A percentile compares a stretch with the other conserved stretches of the same genome.
phyloP scores from a whole-genome alignment of 2,888 invertebrate species.

The Scrobipalpa costella region DNA sequence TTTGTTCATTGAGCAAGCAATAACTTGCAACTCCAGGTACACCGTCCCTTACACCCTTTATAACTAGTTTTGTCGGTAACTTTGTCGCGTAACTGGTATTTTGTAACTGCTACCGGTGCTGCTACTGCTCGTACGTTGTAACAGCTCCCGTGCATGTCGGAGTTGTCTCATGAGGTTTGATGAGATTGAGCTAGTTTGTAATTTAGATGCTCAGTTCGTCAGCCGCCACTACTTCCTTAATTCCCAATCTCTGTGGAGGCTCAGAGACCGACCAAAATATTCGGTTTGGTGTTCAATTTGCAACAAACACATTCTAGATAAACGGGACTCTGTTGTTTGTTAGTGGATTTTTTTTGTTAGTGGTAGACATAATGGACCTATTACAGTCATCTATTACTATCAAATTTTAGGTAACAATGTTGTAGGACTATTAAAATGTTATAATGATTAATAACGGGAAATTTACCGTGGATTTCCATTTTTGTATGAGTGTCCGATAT shows the following conservation, averaged over 20 bases:
- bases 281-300: not conserved
- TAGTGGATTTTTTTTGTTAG: not conserved
- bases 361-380: too few relatives aligned
- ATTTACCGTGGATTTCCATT: too few relatives aligned
- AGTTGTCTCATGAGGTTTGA: not conserved
- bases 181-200: conserved; percentile 7
- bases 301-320: not conserved
- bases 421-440: too few relatives aligned
- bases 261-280: not conserved
- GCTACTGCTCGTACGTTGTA: not conserved
- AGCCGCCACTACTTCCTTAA: not conserved
- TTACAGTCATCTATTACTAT: too few relatives aligned
- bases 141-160: conserved; percentile 1
- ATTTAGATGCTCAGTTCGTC: conserved; percentile 6
- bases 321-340: not conserved
- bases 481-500: too few relatives aligned
- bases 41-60: too few relatives aligned
- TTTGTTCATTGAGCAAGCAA: too few relatives aligned
- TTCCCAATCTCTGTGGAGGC: not conserved
- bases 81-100: conserved; percentile 8
- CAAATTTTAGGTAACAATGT: too few relatives aligned
- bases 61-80: too few relatives aligned
- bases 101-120: not conserved
- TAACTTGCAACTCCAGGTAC: too few relatives aligned
- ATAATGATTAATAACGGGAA: too few relatives aligned